Conservation (phyloP, 2,797 vertebrate genomes). For the Buphagus erythrorhynchus region DNA sequence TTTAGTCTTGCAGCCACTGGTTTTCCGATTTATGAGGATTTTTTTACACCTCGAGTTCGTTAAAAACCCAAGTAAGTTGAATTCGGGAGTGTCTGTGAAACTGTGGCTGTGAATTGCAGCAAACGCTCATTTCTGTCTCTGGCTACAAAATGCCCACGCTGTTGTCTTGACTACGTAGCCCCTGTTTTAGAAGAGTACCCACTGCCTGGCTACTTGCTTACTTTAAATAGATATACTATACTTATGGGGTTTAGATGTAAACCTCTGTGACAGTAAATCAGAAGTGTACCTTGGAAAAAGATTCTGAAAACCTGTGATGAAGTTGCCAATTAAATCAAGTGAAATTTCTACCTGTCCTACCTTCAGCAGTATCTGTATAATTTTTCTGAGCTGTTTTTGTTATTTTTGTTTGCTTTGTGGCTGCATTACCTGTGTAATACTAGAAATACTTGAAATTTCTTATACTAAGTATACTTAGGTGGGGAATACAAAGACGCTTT, state of each 20-base stretch:
- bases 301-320: neutral
- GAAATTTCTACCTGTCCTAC: neutral
- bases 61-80: neutral
- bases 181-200: neutral
- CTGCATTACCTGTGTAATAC: neutral
- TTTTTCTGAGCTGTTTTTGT: neutral
- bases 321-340: neutral
- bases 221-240: accelerated
- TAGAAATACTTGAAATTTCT: neutral
- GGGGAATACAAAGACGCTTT: neutral
- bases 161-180: neutral
- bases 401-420: neutral
- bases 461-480: neutral
- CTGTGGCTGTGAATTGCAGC: accelerated
- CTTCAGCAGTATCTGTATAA: neutral
- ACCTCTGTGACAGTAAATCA: neutral
- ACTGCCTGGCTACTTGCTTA: neutral
- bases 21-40: accelerated
- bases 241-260: neutral
- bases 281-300: neutral
- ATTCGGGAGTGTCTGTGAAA: neutral
- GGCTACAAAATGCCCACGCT: neutral
- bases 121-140: accelerated
- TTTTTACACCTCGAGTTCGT: neutral
- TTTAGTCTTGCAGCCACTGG: accelerated